Conservation (phyloP, 2,113 vertebrate genomes). For the Micronycteris hirsuta region DNA sequence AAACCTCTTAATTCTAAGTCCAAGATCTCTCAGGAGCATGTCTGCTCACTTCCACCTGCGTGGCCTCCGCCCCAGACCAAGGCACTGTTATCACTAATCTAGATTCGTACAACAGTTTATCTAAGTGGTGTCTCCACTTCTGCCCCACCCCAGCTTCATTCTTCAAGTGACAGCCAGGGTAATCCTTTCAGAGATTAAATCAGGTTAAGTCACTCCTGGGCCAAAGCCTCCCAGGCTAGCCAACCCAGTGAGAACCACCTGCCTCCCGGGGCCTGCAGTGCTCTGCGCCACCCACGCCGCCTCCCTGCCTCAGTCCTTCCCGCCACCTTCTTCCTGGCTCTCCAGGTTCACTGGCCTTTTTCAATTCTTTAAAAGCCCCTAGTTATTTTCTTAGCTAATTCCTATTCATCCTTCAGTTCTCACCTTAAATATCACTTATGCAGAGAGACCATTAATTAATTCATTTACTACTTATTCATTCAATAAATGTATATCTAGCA, state of each 20-base stretch:
- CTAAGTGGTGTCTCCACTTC: not conserved
- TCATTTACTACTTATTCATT: not conserved
- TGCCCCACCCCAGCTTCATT: not conserved
- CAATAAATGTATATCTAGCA: not conserved
- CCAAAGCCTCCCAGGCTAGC: not conserved
- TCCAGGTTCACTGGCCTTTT: not conserved
- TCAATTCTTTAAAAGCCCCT: not conserved
- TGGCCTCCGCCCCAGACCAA: rapidly evolving
- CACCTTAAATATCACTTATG: not conserved
- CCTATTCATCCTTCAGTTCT: not conserved
- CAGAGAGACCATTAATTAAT: not conserved
- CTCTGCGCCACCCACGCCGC: rapidly evolving
- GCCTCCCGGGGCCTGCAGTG: rapidly evolving
- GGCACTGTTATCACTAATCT: not conserved
- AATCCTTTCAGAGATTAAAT: not conserved
- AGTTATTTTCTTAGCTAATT: not conserved
- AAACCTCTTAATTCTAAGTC: not conserved
- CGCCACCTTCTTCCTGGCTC: not conserved
- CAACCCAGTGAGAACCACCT: not conserved
- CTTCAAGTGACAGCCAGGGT: not conserved
- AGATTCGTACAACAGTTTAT: not conserved
- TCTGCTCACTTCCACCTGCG: not conserved
- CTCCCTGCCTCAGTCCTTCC: not conserved
- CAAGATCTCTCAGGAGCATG: not conserved
- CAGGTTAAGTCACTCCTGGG: not conserved